phyloP scores from a whole-genome alignment of 2,797 vertebrate species.

The Sternotherus odoratus region DNA sequence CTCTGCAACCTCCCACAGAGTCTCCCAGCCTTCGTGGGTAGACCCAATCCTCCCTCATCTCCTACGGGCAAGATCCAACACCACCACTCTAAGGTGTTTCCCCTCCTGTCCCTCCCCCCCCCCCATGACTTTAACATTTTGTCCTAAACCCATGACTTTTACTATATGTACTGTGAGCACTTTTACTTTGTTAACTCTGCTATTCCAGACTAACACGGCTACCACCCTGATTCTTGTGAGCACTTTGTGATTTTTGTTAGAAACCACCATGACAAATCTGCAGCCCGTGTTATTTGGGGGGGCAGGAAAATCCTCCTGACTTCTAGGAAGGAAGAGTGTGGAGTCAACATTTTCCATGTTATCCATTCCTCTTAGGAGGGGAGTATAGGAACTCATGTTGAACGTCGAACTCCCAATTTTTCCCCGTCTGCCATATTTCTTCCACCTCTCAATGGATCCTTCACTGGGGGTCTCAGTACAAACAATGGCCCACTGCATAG shows the following conservation, averaged over 20 bases:
- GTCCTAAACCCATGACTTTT: too few species aligned
- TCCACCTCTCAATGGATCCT: constrained; percentile 49
- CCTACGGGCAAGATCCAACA: too few species aligned
- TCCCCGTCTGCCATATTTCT: constrained; percentile 56
- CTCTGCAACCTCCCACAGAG: too few species aligned
- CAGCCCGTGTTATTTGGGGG: neutral
- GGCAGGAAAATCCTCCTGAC: neutral
- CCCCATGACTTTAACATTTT: too few species aligned
- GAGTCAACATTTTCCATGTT: constrained; percentile 81
- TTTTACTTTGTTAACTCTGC: too few species aligned
- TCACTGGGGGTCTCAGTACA: neutral
- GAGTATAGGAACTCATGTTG: constrained; percentile 77
- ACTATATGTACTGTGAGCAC: neutral
- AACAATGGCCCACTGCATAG: neutral
- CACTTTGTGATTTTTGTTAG: neutral
- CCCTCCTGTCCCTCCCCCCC: too few species aligned
- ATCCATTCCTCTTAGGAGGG: constrained; percentile 86
- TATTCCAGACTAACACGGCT: too few species aligned
- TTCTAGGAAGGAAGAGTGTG: neutral
- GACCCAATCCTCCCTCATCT: too few species aligned
- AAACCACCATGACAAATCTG: neutral
- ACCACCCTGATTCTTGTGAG: too few species aligned
- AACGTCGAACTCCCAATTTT: constrained; percentile 83
- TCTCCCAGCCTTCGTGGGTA: too few species aligned
- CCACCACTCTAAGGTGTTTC: too few species aligned